phyloP scores from a whole-genome alignment of 2,113 vertebrate genomes.

The Passer domesticus region DNA sequence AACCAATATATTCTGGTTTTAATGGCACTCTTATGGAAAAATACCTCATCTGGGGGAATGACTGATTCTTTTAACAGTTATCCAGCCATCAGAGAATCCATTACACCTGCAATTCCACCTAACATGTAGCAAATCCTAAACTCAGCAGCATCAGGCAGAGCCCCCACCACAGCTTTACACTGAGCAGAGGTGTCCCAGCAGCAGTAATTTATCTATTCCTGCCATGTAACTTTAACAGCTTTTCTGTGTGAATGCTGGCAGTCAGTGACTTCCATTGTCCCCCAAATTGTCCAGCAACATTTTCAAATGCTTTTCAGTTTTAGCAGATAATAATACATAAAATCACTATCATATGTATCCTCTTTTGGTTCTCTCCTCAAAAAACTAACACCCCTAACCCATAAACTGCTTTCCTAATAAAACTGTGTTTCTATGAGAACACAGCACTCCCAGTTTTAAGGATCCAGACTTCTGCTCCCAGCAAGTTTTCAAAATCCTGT shows the following conservation, averaged over 20 bases:
- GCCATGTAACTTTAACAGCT: conserved; percentile 54
- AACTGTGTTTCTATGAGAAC: background rate
- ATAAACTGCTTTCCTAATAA: background rate
- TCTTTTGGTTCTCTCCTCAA: background rate
- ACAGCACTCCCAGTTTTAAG: background rate
- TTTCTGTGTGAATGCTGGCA: conserved; percentile 60
- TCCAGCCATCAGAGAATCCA: background rate
- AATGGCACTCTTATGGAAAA: background rate
- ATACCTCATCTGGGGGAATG: background rate
- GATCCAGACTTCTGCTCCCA: background rate
- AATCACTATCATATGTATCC: background rate
- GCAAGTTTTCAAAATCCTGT: background rate
- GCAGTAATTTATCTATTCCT: conserved; percentile 51
- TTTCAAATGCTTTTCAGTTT: conserved; percentile 57
- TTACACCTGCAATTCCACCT: background rate
- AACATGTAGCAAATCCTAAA: background rate
- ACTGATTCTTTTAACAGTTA: background rate
- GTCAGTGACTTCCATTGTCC: conserved; percentile 41
- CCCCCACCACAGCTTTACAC: background rate
- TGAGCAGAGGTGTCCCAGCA: background rate
- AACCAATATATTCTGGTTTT: background rate
- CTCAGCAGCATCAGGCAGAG: background rate
- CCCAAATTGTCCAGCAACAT: conserved; percentile 57
- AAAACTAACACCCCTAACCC: background rate
- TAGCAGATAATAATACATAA: conserved; percentile 51